Evolutionary conservation across 2,888 invertebrate species (phyloP).

Genomic region (Odontothrips loti): DNA sequence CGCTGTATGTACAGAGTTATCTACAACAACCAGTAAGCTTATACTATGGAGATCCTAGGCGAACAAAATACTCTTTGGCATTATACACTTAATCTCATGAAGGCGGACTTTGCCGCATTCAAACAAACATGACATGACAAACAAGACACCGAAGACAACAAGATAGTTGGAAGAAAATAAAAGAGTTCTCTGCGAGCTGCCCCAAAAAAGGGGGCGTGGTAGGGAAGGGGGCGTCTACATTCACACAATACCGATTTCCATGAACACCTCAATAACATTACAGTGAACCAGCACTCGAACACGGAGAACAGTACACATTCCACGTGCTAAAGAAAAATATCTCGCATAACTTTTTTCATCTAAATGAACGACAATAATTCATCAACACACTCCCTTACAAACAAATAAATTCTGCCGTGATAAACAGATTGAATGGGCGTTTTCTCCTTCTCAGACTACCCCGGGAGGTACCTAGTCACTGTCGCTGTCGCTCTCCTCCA

Average conservation of each 20-base stretch:
- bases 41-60: not conserved
- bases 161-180: slow-evolving; percentile 22
- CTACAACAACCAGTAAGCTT: not conserved
- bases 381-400: too few species aligned
- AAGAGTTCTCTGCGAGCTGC: not conserved
- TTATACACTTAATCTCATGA: not conserved
- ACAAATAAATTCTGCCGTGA: too few species aligned
- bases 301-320: too few species aligned
- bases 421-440: too few species aligned
- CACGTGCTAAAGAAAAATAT: too few species aligned
- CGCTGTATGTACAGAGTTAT: too few species aligned
- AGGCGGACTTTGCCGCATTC: too few species aligned
- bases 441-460: too few species aligned
- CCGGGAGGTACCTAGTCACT: slow-evolving; percentile 45
- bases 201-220: not conserved
- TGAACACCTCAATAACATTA: not conserved
- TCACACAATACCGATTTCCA: not conserved
- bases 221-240: not conserved
- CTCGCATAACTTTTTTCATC: too few species aligned
- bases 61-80: not conserved
- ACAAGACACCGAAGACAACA: not conserved
- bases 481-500: slow-evolving; percentile 45
- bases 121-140: not conserved
- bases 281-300: not conserved
- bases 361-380: too few species aligned